phyloP scores from a whole-genome alignment of 2,888 invertebrate genomes.

The Athetis lepigone region DNA sequence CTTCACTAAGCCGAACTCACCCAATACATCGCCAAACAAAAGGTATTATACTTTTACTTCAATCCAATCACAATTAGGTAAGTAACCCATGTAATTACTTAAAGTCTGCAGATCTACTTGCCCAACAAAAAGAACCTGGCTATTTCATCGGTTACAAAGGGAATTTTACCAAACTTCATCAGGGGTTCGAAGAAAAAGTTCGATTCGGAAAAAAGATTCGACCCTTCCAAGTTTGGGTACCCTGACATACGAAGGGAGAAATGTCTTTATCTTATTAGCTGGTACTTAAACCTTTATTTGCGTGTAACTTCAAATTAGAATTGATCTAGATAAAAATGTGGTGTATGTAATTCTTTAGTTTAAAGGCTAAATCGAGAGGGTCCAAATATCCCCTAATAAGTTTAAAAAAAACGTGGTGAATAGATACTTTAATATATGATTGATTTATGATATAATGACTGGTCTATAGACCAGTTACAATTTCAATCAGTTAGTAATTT shows the following conservation, averaged over 20 bases:
- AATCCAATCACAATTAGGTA: conserved; percentile 65
- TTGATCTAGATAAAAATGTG: background rate
- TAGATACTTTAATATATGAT: no score
- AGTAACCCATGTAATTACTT: conserved; percentile 67
- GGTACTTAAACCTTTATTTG: conserved; percentile 44
- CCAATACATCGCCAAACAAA: conserved; percentile 54
- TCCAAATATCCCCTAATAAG: no score
- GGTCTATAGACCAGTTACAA: no score
- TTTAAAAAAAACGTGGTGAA: no score
- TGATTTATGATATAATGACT: no score
- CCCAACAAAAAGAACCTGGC: conserved; percentile 60
- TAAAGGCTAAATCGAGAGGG: no score
- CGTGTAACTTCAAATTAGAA: conserved; percentile 20
- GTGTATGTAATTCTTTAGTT: no score
- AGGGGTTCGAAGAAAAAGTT: conserved; percentile 57
- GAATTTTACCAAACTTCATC: conserved; percentile 62
- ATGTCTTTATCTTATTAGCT: conserved; percentile 54
- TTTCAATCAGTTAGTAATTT: no score
- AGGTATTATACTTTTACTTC: conserved; percentile 56
- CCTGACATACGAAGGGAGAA: conserved; percentile 38
- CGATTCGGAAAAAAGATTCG: conserved; percentile 53
- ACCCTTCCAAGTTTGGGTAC: conserved; percentile 43
- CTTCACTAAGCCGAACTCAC: conserved; percentile 30
- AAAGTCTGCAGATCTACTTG: conserved; percentile 55
- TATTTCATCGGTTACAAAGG: conserved; percentile 63